Evolutionary conservation across 92 coral and sea anemone genomes (phyloP).

Genomic region (Virgularia gustaviana): DNA sequence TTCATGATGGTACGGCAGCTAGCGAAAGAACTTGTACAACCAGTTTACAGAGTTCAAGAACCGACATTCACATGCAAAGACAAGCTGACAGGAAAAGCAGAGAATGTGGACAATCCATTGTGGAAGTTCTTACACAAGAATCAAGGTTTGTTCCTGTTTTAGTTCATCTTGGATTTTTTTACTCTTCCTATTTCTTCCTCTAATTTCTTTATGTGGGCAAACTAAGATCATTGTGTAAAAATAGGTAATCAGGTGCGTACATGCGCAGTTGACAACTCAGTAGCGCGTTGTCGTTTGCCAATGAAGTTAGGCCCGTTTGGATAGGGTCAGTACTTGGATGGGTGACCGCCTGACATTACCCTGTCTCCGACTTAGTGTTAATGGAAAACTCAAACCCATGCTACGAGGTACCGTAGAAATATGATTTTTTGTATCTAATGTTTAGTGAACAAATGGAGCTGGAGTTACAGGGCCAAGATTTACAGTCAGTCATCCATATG

Average conservation of each 20-base stretch:
- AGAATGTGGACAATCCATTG: conserved; percentile 50
- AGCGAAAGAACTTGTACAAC: conserved; percentile 42
- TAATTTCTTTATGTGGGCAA: no score
- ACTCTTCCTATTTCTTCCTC: not conserved
- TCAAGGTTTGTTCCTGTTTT: conserved; percentile 64
- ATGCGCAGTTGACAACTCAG: no score
- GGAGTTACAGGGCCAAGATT: conserved; percentile 86
- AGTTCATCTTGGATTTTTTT: not conserved
- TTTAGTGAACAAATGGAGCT: conserved; percentile 90
- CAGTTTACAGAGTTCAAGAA: conserved; percentile 40
- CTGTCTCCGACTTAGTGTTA: no score
- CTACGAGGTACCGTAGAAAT: no score
- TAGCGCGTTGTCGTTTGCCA: no score
- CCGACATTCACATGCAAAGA: conserved; percentile 18
- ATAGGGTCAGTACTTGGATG: no score
- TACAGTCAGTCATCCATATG: conserved; percentile 71
- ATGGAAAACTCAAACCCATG: no score
- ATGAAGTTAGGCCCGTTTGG: no score
- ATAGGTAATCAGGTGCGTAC: no score
- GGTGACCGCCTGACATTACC: no score
- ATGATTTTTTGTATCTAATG: no score
- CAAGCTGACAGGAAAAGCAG: conserved; percentile 14
- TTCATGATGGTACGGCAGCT: conserved; percentile 69
- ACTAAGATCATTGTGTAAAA: no score
- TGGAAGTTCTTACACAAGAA: conserved; percentile 67